Evolutionary conservation across 2,888 invertebrate genomes (phyloP).

Genomic region (Entomobrya multifasciata): DNA sequence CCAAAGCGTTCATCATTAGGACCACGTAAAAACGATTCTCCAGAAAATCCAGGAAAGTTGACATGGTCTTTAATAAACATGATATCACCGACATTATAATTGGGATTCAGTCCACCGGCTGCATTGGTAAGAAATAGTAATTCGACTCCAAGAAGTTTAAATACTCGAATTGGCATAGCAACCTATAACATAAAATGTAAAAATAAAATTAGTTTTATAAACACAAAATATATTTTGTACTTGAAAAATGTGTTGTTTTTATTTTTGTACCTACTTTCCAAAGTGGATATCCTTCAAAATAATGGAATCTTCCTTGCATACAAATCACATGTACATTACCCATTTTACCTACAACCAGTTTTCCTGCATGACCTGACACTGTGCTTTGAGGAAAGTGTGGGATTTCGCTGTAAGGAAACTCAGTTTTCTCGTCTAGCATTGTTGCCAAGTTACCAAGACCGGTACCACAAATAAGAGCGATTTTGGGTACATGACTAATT

Average conservation of each 20-base stretch:
- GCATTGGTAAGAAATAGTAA: constrained; percentile 97
- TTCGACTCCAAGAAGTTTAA: constrained; percentile 95
- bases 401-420: constrained; percentile 93
- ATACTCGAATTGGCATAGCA: constrained; percentile 96
- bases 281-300: constrained; percentile 97
- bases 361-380: constrained; percentile 95
- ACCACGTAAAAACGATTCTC: constrained; percentile 96
- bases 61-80: constrained; percentile 99
- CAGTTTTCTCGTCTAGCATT: constrained; percentile 83
- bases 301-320: constrained; percentile 98
- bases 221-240: no score
- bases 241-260: no score
- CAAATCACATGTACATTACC: constrained; percentile 92
- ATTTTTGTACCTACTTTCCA: constrained; percentile 91
- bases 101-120: constrained; percentile 95
- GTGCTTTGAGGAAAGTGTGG: constrained; percentile 96
- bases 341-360: constrained; percentile 93
- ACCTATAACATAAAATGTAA: constrained; percentile 86
- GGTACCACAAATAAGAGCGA: constrained; percentile 98
- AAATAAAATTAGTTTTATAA: background rate
- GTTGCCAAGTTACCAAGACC: constrained; percentile 85
- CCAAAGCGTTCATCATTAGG: constrained; percentile 97
- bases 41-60: constrained; percentile 97
- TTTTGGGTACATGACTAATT: constrained; percentile 87
- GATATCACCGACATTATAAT: constrained; percentile 94